Base-by-base conservation (phyloP, 2,888 invertebrate species). In the Parelbella ahira region DNA sequence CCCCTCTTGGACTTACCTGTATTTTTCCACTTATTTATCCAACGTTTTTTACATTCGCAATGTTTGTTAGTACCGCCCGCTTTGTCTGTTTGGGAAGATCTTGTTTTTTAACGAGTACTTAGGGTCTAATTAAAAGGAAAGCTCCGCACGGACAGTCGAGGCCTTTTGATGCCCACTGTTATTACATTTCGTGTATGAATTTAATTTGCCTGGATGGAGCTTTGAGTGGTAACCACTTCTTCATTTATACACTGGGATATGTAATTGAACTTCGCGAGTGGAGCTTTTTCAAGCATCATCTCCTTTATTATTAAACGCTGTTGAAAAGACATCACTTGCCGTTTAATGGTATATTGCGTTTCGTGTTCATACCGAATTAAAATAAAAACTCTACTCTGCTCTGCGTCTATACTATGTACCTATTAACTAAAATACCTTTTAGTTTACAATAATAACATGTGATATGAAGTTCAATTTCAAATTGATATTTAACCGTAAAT, bases 11-110 rank as follows among this genome's bases (percentile, higher is more conserved):
- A 84, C 82, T 82, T 84, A 87, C 87, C 87, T 87, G 87, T 87
- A 83, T 84, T 87, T 87, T 87, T 86, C 87, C 86, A 84, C 86
- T 81, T 86, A 84, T 86, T 87, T 86, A 84, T 82, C 81, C 83
- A 70, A 69, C 78, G 80, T 82, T 86, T 86, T 67, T 83, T 84
- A 82, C 81, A 80, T 86, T 81, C 69, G 70, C 80, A 75, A 72
- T 78, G 80, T 86, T 82, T 82, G 84, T 80, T 79, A 67, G 81
- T 76, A 73, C 69, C 67, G 66, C 54, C 58, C 72, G 70, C 79
- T 87, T 86, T 87, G 87, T 87, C 80, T 76, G 84, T 69, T 71
- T 58, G 69, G 73, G 73, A 83, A 82, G 82, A 86, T 86, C 81
- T 71, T 80, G 79, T 87, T 87, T 86, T 84, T 83, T 86, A 84